A percentile compares a stretch with the other conserved stretches of the same genome.
phyloP scores from a whole-genome alignment of 2,888 invertebrate species.

The Drosophila borborema region DNA sequence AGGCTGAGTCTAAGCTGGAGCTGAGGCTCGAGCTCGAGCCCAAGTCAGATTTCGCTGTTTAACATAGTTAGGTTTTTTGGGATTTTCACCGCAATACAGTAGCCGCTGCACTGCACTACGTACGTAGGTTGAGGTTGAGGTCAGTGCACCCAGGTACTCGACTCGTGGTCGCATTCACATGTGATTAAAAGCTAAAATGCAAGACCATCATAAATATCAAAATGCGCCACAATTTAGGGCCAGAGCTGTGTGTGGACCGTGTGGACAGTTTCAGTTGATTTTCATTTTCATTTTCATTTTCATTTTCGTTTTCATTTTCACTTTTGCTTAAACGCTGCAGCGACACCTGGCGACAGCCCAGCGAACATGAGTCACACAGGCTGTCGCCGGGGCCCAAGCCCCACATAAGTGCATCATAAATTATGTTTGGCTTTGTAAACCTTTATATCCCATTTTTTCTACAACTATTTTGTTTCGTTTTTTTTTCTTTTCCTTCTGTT shows the following conservation, averaged over 20 bases:
- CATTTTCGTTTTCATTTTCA: constrained; percentile 48
- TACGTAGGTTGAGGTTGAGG: constrained; percentile 77
- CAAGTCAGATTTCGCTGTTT: constrained; percentile 74
- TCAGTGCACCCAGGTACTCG: constrained; percentile 64
- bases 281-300: constrained; percentile 4
- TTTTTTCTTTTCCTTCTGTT: constrained; percentile 34
- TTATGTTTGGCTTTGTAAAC: constrained; percentile 66
- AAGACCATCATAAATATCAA: constrained; percentile 77
- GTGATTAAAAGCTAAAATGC: constrained; percentile 72
- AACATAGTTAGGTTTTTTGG: constrained; percentile 70
- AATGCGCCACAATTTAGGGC: constrained; percentile 76
- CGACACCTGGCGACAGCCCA: constrained; percentile 67
- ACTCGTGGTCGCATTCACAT: constrained; percentile 54
- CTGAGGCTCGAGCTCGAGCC: constrained; percentile 11
- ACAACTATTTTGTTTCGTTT: constrained; percentile 25
- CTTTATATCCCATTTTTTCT: constrained; percentile 20
- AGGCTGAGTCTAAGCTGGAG: constrained; percentile 26
- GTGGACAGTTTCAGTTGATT: constrained; percentile 1
- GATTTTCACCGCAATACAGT: constrained; percentile 71
- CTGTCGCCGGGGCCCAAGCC: constrained; percentile 55
- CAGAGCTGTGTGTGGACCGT: constrained; percentile 22
- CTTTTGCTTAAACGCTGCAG: constrained; percentile 65
- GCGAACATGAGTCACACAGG: constrained; percentile 62
- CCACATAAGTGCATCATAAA: constrained; percentile 79
- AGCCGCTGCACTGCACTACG: constrained; percentile 65